phyloP scores from a whole-genome alignment of 2,888 invertebrate species.

The Theretra japonica region DNA sequence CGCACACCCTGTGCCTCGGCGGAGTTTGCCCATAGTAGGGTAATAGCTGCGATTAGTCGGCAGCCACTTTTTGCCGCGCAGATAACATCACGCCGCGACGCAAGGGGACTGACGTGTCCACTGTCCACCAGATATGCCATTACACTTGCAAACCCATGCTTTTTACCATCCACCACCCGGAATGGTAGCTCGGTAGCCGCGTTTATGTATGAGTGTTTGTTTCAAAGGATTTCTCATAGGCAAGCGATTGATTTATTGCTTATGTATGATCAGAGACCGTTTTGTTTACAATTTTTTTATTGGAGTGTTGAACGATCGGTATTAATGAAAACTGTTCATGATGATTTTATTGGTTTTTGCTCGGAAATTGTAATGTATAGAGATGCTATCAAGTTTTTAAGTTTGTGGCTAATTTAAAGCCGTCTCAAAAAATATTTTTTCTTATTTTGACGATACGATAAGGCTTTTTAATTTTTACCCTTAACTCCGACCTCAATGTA shows the following conservation, averaged over 20 bases:
- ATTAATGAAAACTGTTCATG: neutral
- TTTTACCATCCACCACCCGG: constrained; percentile 21
- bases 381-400: neutral
- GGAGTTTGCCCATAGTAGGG: constrained; percentile 45
- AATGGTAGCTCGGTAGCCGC: neutral
- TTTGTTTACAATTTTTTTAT: constrained; percentile 14
- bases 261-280: neutral
- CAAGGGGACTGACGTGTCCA: constrained; percentile 25
- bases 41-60: constrained; percentile 57
- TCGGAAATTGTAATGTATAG: neutral
- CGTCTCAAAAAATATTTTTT: too few species aligned
- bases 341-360: neutral
- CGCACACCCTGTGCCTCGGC: constrained; percentile 35
- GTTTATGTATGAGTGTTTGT: constrained; percentile 25
- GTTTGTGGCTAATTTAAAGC: too few species aligned
- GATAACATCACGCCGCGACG: constrained; percentile 44
- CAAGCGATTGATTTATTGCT: constrained; percentile 16
- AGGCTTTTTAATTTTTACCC: too few species aligned
- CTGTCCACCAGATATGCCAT: constrained; percentile 23
- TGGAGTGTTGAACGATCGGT: neutral
- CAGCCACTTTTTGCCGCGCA: constrained; percentile 49
- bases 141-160: constrained; percentile 27
- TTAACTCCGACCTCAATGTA: too few species aligned
- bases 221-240: constrained; percentile 20
- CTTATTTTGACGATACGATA: too few species aligned